Percentiles rank a stretch among this genome's conserved stretches.
These are phyloP conservation scores for Dascillus cervinus DNA, from an alignment of 2,888 invertebrate genomes.

Conservation along the genomic window DNA sequence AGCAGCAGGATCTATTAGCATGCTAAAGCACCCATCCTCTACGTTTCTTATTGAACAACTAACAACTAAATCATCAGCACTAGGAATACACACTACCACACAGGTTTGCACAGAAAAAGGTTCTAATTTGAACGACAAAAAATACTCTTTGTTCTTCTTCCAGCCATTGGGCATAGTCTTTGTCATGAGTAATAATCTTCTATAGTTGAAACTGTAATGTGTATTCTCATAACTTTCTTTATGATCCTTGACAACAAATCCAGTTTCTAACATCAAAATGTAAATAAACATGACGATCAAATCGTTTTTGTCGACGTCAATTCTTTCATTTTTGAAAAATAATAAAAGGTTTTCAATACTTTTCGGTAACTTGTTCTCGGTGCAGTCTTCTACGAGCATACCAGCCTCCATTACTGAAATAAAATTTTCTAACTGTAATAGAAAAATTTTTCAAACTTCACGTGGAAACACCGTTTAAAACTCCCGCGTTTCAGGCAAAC, in stretches of 20 bases:
- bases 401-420: constrained; percentile 33
- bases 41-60: constrained; percentile 30
- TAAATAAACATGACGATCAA: constrained; percentile 35
- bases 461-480: too few relatives aligned
- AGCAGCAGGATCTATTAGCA: constrained; percentile 29
- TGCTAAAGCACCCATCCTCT: constrained; percentile 18
- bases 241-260: constrained; percentile 32
- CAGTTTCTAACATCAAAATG: constrained; percentile 37
- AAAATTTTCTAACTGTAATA: constrained; percentile 3
- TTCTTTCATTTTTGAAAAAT: constrained; percentile 8
- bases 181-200: constrained; percentile 23
- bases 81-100: constrained; percentile 25
- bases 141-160: constrained; percentile 25
- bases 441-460: neutral
- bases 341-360: constrained; percentile 28
- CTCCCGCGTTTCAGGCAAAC: too few relatives aligned
- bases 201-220: constrained; percentile 27
- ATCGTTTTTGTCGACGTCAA: constrained; percentile 22
- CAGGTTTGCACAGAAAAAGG: constrained; percentile 24
- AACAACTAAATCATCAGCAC: constrained; percentile 31
- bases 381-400: constrained; percentile 34
- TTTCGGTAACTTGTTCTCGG: constrained; percentile 26
- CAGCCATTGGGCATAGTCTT: constrained; percentile 25
- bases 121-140: constrained; percentile 26
- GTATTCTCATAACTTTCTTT: constrained; percentile 14